A percentile compares a stretch with the other conserved stretches of the same genome.
Evolutionary conservation across 2,113 vertebrate genomes (phyloP).

Genomic region (Oncorhynchus gorbuscha): DNA sequence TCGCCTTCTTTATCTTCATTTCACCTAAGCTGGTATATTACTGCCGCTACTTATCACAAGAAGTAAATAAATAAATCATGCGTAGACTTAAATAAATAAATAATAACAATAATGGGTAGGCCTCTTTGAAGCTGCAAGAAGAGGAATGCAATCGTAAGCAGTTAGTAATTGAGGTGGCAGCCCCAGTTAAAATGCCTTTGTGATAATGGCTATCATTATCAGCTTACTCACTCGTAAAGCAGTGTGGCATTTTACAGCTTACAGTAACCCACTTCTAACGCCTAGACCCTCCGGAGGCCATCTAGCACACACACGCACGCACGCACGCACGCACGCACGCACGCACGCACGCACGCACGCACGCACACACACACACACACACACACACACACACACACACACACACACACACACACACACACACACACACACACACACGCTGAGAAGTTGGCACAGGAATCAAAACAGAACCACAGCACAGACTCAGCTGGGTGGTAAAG

Average conservation of each 20-base stretch:
- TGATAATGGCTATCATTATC: constrained; percentile 72
- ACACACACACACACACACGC: background rate
- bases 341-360: too few relatives aligned
- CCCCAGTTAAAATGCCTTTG: constrained; percentile 63
- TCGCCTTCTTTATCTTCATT: too few relatives aligned
- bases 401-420: too few relatives aligned
- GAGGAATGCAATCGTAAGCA: constrained; percentile 41
- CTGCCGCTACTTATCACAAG: too few relatives aligned
- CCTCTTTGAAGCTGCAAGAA: constrained; percentile 40
- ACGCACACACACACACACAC: background rate
- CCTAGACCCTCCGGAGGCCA: constrained; percentile 41
- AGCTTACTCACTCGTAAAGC: constrained; percentile 64
- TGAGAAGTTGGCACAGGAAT: constrained; percentile 45
- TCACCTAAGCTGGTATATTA: too few relatives aligned
- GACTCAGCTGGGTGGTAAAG: constrained; percentile 52
- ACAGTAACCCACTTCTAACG: constrained; percentile 70
- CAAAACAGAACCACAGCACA: constrained; percentile 60
- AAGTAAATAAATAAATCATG: too few relatives aligned
- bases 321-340: too few relatives aligned
- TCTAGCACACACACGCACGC: background rate
- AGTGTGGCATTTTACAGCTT: constrained; percentile 71
- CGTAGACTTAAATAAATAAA: constrained; percentile 6
- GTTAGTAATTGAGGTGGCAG: constrained; percentile 30
- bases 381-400: too few relatives aligned
- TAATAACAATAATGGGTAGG: constrained; percentile 34